phyloP scores from a whole-genome alignment of 2,888 invertebrate species.

The Branchellion lobata region DNA sequence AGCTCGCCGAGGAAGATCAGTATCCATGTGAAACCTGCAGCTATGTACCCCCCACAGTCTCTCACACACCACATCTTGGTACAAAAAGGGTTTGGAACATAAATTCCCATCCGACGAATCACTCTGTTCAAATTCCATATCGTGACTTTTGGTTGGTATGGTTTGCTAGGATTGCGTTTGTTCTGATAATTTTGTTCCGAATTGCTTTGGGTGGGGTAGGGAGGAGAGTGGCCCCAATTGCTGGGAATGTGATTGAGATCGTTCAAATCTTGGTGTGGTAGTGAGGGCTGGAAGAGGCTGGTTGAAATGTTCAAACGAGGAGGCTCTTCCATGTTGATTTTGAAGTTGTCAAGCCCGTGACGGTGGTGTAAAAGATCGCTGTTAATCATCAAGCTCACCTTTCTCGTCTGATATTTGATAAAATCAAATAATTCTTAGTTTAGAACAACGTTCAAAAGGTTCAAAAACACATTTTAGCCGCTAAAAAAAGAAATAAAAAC shows the following conservation, averaged over 20 bases:
- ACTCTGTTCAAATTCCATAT: conserved; percentile 39
- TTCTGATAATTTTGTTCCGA: neutral
- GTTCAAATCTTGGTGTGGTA: neutral
- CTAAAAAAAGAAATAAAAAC: neutral
- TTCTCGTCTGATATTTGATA: too few species aligned
- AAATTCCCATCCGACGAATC: conserved; percentile 31
- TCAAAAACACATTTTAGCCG: neutral
- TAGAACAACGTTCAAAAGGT: too few species aligned
- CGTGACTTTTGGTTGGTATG: conserved; percentile 14
- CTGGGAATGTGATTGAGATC: neutral
- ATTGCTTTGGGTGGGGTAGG: neutral
- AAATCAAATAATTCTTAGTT: too few species aligned
- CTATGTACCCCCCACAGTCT: conserved; percentile 45
- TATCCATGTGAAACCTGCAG: conserved; percentile 45
- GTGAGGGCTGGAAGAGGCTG: neutral
- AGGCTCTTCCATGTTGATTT: conserved; percentile 1
- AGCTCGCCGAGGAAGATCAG: conserved; percentile 44
- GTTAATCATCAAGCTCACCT: neutral
- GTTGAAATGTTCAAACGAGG: neutral
- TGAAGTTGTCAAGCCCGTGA: neutral
- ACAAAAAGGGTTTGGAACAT: conserved; percentile 28
- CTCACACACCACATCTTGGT: conserved; percentile 45
- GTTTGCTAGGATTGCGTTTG: conserved; percentile 6
- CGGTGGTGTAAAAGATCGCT: neutral
- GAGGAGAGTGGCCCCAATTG: conserved; percentile 3